These are phyloP conservation scores for Cyrtonyx montezumae DNA, from an alignment of 2,113 vertebrate genomes.

Conservation along the genomic window DNA sequence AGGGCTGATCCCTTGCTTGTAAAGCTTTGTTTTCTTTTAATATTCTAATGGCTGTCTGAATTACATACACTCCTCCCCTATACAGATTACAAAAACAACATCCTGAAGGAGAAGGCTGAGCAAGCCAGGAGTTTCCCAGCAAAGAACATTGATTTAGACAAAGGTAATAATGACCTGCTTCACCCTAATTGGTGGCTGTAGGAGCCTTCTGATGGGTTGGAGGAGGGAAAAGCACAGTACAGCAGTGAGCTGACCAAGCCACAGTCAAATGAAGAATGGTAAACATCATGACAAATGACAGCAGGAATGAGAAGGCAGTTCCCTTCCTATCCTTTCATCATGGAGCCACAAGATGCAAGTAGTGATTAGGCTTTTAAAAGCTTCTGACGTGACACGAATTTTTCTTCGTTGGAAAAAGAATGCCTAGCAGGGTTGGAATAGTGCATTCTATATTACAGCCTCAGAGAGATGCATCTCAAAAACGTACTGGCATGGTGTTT, in stretches of 20 bases:
- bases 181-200: conserved; percentile 21
- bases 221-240: background rate
- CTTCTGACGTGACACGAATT: background rate
- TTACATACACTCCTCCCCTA: background rate
- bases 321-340: conserved; percentile 38
- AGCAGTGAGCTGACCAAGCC: conserved; percentile 14
- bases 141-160: conserved; percentile 91
- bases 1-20: background rate
- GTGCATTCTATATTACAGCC: background rate
- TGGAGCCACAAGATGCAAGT: conserved; percentile 42
- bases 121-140: conserved; percentile 77
- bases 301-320: conserved; percentile 27
- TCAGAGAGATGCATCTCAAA: background rate
- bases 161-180: conserved; percentile 79
- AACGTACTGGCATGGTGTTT: background rate
- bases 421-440: background rate
- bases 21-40: background rate
- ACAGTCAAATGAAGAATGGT: background rate
- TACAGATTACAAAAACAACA: conserved; percentile 96
- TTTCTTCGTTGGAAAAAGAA: background rate
- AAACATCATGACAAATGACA: background rate
- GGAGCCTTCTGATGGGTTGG: background rate
- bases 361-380: conserved; percentile 27
- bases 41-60: background rate
- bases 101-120: conserved; percentile 88